Conservation (phyloP, 2,888 invertebrate species). For the Tribolium freemani region DNA sequence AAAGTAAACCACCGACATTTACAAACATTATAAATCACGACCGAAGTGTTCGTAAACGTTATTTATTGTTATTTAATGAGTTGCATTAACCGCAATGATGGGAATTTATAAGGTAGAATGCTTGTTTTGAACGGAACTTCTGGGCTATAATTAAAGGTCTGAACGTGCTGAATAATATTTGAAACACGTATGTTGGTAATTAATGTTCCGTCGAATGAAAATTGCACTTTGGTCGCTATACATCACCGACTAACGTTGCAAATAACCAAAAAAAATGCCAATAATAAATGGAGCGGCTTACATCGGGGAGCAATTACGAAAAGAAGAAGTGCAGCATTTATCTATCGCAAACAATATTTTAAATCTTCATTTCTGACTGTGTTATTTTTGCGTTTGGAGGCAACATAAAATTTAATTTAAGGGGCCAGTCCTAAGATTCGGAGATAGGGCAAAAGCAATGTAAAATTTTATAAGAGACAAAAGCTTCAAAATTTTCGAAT, state of each 20-base stretch:
- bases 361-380: too few relatives aligned
- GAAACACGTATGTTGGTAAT: not conserved
- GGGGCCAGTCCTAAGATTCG: too few relatives aligned
- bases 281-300: slow-evolving; percentile 5
- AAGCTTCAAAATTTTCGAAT: too few relatives aligned
- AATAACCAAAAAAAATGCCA: not conserved
- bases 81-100: slow-evolving; percentile 18
- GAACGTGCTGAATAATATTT: slow-evolving; percentile 9
- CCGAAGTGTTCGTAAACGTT: not conserved
- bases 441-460: too few relatives aligned
- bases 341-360: too few relatives aligned
- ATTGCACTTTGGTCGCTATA: slow-evolving; percentile 9
- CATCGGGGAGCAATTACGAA: too few relatives aligned
- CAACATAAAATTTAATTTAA: too few relatives aligned
- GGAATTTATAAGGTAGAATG: slow-evolving; percentile 24
- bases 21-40: slow-evolving; percentile 25
- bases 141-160: slow-evolving; percentile 27
- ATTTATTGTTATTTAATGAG: slow-evolving; percentile 38
- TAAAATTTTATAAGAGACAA: too few relatives aligned
- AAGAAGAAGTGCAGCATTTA: too few relatives aligned
- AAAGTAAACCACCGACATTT: slow-evolving; percentile 14
- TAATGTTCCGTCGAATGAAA: slow-evolving; percentile 8
- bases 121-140: slow-evolving; percentile 13
- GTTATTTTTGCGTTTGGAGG: too few relatives aligned
- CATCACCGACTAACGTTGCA: not conserved